Conservation (phyloP, 2,113 vertebrate species). For the Apodemus speciosus region DNA sequence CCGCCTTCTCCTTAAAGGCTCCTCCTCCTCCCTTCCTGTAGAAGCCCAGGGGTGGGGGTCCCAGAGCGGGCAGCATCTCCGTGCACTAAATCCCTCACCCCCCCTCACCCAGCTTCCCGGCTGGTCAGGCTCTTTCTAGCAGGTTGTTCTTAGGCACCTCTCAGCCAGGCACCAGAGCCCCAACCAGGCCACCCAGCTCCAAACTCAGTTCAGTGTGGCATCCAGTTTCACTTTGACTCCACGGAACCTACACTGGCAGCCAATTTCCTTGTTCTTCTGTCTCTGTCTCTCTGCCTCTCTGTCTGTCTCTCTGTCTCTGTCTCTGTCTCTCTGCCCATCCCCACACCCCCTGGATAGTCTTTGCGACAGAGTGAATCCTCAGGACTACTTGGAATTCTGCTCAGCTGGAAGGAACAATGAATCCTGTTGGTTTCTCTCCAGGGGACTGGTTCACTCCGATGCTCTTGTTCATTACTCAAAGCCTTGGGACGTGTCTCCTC, state of each 20-base stretch:
- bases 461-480: background rate
- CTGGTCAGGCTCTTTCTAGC: background rate
- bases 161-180: background rate
- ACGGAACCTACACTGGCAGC: background rate
- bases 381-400: background rate
- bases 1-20: background rate
- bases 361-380: no score
- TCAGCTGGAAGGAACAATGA: background rate
- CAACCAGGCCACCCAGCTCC: background rate
- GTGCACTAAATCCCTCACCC: no score
- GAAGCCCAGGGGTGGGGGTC: background rate
- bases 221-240: conserved; percentile 2
- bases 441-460: background rate
- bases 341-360: no score
- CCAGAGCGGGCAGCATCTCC: background rate
- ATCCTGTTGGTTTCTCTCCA: background rate
- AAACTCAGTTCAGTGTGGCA: background rate
- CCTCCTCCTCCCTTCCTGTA: background rate
- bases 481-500: background rate
- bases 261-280: background rate
- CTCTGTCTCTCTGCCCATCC: accelerated
- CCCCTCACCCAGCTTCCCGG: background rate
- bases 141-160: no score
- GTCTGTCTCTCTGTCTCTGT: accelerated
- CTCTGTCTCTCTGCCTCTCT: no score